phyloP scores from a whole-genome alignment of 1,140 invertebrate genomes.

The Onthophagus taurus region DNA sequence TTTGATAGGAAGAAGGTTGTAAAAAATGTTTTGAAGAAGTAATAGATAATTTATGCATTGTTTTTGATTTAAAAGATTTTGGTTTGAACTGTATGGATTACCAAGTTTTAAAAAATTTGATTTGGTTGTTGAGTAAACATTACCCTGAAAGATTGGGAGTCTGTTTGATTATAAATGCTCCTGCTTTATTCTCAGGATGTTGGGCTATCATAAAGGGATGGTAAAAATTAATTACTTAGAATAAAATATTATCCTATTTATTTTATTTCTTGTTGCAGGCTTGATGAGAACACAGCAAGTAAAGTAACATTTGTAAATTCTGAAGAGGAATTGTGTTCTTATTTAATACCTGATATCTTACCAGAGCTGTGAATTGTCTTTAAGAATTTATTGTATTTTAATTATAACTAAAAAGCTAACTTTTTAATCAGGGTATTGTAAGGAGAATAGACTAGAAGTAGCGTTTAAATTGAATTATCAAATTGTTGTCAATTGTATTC shows the following conservation, averaged over 20 bases:
- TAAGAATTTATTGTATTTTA: conserved; percentile 57
- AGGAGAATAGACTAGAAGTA: too few relatives aligned
- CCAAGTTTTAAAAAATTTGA: conserved; percentile 64
- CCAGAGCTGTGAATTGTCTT: too few relatives aligned
- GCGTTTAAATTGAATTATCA: too few relatives aligned
- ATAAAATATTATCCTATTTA: conserved; percentile 1
- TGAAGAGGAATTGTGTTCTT: conserved; percentile 58
- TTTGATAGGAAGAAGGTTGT: conserved; percentile 58
- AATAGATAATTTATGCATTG: conserved; percentile 65
- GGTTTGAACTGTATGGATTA: conserved; percentile 66
- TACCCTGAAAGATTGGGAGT: conserved; percentile 68
- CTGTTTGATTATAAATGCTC: conserved; percentile 61
- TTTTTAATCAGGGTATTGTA: conserved; percentile 11
- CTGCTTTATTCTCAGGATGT: conserved; percentile 59
- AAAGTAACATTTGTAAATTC: conserved; percentile 62
- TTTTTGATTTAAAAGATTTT: conserved; percentile 65
- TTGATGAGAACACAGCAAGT: conserved; percentile 64
- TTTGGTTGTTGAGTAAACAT: conserved; percentile 62
- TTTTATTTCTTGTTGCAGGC: conserved; percentile 40
- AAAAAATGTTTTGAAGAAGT: conserved; percentile 69
- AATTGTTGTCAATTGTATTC: too few relatives aligned
- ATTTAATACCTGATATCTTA: conserved; percentile 65
- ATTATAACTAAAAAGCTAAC: not conserved
- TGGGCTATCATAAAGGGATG: conserved; percentile 65
- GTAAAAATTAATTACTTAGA: conserved; percentile 34